Conservation (phyloP, 2,888 invertebrate species). For the Athalia rosae region DNA sequence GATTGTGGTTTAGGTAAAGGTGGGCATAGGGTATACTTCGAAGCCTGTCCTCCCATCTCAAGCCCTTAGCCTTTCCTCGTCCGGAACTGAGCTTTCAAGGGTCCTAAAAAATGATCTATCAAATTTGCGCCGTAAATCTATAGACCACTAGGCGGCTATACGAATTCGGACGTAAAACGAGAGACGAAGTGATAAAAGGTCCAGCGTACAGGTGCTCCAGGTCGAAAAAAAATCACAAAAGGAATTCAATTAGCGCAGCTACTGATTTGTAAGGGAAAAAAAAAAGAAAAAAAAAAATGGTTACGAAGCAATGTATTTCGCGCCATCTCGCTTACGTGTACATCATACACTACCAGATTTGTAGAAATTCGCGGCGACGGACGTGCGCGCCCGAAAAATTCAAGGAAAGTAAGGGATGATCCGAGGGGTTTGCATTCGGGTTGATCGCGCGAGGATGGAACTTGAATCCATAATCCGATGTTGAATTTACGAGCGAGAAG, state of each 20-base stretch:
- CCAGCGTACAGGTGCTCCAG: neutral
- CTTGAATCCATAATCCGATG: slow-evolving; percentile 29
- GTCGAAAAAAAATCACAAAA: neutral
- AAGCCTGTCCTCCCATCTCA: neutral
- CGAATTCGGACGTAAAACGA: neutral
- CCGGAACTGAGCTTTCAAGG: slow-evolving; percentile 54
- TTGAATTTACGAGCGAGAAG: slow-evolving; percentile 15
- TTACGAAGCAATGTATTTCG: neutral
- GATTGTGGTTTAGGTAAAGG: slow-evolving; percentile 13
- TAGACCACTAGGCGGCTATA: neutral
- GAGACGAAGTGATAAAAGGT: neutral
- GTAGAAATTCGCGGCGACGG: neutral
- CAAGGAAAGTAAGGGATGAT: neutral
- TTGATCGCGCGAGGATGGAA: neutral
- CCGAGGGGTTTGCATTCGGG: neutral
- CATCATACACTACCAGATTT: neutral
- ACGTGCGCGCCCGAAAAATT: neutral
- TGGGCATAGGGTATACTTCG: neutral
- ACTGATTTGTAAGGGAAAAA: neutral
- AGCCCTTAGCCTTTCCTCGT: neutral
- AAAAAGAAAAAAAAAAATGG: neutral
- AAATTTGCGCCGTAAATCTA: slow-evolving; percentile 51
- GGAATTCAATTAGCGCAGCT: slow-evolving; percentile 8
- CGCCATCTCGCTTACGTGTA: neutral
- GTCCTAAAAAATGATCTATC: slow-evolving; percentile 60